A percentile compares a stretch with the other conserved stretches of the same genome.
These are phyloP conservation scores for Sinodicranocentrus sp. DNA, from an alignment of 2,888 invertebrate genomes.

Conservation along the genomic window DNA sequence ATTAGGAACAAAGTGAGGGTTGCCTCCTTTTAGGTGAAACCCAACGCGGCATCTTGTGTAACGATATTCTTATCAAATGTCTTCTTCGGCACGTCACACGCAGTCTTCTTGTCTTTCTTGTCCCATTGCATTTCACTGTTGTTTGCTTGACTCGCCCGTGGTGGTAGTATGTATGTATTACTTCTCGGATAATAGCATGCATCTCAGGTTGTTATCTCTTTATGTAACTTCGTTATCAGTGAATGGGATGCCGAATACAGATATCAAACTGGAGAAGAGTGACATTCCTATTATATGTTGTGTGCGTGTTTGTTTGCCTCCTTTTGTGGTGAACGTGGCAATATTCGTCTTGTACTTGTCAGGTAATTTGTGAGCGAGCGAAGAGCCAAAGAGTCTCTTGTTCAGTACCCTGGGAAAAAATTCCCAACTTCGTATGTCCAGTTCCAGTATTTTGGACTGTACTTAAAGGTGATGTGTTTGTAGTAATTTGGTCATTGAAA, in stretches of 20 bases:
- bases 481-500: constrained; percentile 69
- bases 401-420: constrained; percentile 27
- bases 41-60: background rate
- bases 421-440: background rate
- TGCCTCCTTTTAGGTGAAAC: background rate
- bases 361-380: constrained; percentile 48
- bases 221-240: constrained; percentile 26
- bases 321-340: constrained; percentile 3
- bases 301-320: background rate
- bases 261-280: constrained; percentile 13
- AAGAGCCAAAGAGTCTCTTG: background rate
- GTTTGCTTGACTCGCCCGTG: background rate
- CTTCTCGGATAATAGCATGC: constrained; percentile 24
- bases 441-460: background rate
- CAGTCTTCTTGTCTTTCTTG: constrained; percentile 8
- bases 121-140: background rate
- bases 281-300: constrained; percentile 40
- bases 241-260: constrained; percentile 44
- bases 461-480: background rate
- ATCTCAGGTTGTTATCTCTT: constrained; percentile 40
- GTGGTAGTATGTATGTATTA: background rate
- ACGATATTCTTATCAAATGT: background rate
- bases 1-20: background rate
- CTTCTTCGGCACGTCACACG: background rate
- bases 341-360: background rate